phyloP scores from a whole-genome alignment of 2,113 vertebrate genomes.

The Nematolebias whitei region DNA sequence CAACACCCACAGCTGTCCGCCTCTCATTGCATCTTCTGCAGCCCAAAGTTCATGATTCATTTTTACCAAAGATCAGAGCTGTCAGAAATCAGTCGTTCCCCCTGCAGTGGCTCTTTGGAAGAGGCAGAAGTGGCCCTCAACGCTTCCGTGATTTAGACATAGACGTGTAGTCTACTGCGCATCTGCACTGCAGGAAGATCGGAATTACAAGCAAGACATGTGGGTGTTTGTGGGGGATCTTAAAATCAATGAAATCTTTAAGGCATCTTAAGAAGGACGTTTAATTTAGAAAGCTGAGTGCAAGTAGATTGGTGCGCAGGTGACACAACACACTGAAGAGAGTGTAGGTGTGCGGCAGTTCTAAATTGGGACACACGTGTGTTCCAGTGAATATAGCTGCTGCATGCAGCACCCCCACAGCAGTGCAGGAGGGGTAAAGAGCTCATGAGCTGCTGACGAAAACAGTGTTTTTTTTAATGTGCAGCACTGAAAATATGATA shows the following conservation, averaged over 20 bases:
- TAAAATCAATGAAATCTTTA: slow-evolving; percentile 19
- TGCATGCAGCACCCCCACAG: slow-evolving; percentile 41
- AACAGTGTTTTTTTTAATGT: slow-evolving; percentile 5
- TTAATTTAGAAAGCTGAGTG: slow-evolving; percentile 20
- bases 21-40: slow-evolving; percentile 21
- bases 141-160: slow-evolving; percentile 17
- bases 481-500: slow-evolving; percentile 11
- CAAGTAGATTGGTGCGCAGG: slow-evolving; percentile 16
- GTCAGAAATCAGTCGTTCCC: slow-evolving; percentile 34
- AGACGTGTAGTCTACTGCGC: slow-evolving; percentile 14
- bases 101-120: slow-evolving; percentile 16
- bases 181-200: slow-evolving; percentile 6
- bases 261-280: slow-evolving; percentile 13
- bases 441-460: slow-evolving; percentile 51
- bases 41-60: slow-evolving; percentile 52
- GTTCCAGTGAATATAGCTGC: slow-evolving; percentile 26
- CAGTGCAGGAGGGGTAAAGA: slow-evolving; percentile 34
- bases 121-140: slow-evolving; percentile 32
- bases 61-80: slow-evolving; percentile 22
- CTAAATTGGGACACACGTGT: slow-evolving; percentile 34
- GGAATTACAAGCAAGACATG: slow-evolving; percentile 12
- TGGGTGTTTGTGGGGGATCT: slow-evolving; percentile 18
- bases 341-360: slow-evolving; percentile 36
- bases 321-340: slow-evolving; percentile 9
- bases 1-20: slow-evolving; percentile 37